Percentiles rank a stretch among this genome's conserved stretches.
Conservation (phyloP, 2,888 invertebrate genomes). For the Erannis defoliaria region DNA sequence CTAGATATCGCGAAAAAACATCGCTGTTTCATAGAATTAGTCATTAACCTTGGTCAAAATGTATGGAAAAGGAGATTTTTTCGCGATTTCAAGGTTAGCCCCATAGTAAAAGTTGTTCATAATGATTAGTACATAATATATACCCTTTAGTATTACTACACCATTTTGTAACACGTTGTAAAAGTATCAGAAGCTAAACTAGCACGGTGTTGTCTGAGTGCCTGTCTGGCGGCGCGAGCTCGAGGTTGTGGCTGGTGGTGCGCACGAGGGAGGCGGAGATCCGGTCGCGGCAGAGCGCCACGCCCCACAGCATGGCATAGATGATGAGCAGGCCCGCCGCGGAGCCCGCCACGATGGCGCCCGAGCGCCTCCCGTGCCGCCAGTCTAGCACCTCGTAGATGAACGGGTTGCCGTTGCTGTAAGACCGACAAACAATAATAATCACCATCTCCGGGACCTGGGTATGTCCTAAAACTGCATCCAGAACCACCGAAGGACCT, state of each 20-base stretch:
- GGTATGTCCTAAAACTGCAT: too few species aligned
- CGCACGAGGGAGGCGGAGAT: conserved; percentile 59
- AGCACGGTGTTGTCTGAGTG: conserved; percentile 46
- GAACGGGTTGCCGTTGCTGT: conserved; percentile 86
- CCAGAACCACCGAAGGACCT: too few species aligned
- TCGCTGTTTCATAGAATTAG: too few species aligned
- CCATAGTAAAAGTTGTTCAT: too few species aligned
- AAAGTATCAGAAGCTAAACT: conserved; percentile 26
- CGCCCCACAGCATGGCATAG: conserved; percentile 63
- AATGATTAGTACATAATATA: too few species aligned
- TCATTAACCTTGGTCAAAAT: too few species aligned
- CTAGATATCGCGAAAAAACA: too few species aligned
- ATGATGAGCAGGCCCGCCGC: conserved; percentile 60
- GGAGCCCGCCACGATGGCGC: conserved; percentile 70
- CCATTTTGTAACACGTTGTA: neutral
- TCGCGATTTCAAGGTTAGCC: too few species aligned
- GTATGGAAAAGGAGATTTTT: too few species aligned
- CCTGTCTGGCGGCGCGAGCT: conserved; percentile 58
- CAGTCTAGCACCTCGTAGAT: conserved; percentile 93
- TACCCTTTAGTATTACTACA: too few species aligned
- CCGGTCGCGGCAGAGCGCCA: conserved; percentile 65
- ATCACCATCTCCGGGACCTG: too few species aligned
- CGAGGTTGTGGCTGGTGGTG: conserved; percentile 66
- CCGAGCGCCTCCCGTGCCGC: conserved; percentile 88
- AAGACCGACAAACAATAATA: conserved; percentile 29